A percentile compares a stretch with the other conserved stretches of the same genome.
These are phyloP conservation scores for Gallinago paraguaiae DNA, from an alignment of 2,113 vertebrate genomes.

Conservation along the genomic window DNA sequence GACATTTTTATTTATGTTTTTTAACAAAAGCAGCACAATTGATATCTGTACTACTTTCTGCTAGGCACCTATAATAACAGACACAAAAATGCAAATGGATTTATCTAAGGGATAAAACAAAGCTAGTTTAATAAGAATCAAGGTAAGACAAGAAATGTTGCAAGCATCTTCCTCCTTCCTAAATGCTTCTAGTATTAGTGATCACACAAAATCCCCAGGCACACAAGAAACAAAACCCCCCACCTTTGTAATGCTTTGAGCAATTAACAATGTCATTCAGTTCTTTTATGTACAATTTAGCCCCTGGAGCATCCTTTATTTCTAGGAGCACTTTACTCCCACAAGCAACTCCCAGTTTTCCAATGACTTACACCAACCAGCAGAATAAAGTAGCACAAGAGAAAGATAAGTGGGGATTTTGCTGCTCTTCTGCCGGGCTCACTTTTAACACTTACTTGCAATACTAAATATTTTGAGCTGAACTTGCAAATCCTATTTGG, in stretches of 20 bases:
- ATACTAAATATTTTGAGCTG: not conserved
- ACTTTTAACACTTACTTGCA: not conserved
- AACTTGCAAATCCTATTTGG: not conserved
- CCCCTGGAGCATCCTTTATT: not conserved
- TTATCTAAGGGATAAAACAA: not conserved
- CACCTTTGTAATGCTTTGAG: not conserved
- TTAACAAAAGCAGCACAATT: not conserved
- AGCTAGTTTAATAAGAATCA: not conserved
- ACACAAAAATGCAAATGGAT: not conserved
- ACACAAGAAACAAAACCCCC: not conserved
- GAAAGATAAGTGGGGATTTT: not conserved
- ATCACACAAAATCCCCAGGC: not conserved
- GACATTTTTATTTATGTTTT: not conserved
- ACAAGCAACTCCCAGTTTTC: not conserved
- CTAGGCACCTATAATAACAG: not conserved
- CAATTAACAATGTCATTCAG: not conserved
- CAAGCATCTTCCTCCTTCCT: not conserved
- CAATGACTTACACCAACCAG: not conserved
- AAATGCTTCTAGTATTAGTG: not conserved
- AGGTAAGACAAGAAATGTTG: not conserved
- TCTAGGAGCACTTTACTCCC: not conserved
- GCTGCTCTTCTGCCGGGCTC: not conserved
- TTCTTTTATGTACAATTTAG: not conserved
- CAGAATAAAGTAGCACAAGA: not conserved
- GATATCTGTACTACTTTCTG: not conserved